Conservation (phyloP, 2,888 invertebrate genomes). For the Oscheius myriophilus region DNA sequence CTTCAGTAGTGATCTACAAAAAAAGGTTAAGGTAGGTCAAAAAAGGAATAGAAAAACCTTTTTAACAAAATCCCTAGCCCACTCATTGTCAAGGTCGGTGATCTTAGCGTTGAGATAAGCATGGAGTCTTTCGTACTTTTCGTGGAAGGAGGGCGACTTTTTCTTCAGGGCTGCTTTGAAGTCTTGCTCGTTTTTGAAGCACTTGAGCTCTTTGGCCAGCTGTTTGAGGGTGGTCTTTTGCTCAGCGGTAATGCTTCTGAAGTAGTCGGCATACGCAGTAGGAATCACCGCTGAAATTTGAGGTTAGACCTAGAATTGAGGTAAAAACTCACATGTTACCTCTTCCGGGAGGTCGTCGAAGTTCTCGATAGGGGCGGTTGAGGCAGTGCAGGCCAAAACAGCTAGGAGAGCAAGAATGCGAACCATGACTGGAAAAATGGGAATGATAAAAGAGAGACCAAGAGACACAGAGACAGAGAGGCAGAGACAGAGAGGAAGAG, state of each 20-base stretch:
- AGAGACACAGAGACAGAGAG: too few relatives aligned
- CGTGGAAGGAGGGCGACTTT: constrained; percentile 63
- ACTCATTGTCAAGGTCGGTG: constrained; percentile 57
- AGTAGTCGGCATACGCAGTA: constrained; percentile 64
- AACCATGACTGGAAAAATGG: constrained; percentile 7
- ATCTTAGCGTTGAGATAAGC: constrained; percentile 53
- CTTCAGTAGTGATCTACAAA: constrained; percentile 53
- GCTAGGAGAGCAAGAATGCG: constrained; percentile 41
- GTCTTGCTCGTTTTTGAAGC: constrained; percentile 55
- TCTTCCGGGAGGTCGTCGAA: constrained; percentile 64
- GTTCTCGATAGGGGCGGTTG: constrained; percentile 54
- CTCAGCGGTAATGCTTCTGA: constrained; percentile 62
- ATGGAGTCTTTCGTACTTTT: constrained; percentile 60
- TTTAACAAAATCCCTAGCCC: constrained; percentile 65
- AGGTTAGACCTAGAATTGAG: background rate
- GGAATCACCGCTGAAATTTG: constrained; percentile 60
- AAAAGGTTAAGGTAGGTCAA: background rate
- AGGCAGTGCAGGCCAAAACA: constrained; percentile 41
- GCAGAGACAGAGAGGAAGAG: too few relatives aligned
- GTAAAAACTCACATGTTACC: constrained; percentile 52
- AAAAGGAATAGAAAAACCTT: constrained; percentile 30
- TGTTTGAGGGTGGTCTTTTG: constrained; percentile 65
- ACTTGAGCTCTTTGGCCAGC: constrained; percentile 56
- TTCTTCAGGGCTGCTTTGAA: constrained; percentile 63
- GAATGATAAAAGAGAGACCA: too few relatives aligned